Base-by-base conservation (phyloP, 2,797 vertebrate genomes). In the Liparis tanakae region DNA sequence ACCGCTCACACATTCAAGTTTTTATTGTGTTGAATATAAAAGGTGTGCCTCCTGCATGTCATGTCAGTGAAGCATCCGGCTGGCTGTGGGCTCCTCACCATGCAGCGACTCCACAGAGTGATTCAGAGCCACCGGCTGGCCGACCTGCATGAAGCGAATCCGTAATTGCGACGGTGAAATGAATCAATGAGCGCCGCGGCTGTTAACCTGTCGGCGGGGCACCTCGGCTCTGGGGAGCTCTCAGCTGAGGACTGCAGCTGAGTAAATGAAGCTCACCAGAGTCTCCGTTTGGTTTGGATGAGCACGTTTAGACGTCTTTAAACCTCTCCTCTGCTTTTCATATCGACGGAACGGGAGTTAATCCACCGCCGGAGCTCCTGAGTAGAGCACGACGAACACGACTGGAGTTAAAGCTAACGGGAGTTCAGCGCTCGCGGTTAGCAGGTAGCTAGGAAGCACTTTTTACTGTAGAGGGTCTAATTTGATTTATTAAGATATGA, bases 151-250 rank as follows among this genome's bases (percentile, higher is more conserved):
- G 66, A 80, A 67, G 80, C 74, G 18, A 76, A 88, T 88, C 82
- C 80, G 85, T 89, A 89, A 86, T 80, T 74, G 72, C 71, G 59
- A 84, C 67, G 43, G 71, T 67, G 70, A 43, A 63, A 85, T 88
- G 66, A 80, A 85, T 90, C 88, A 83, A 74, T 83, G 69, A 67
- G 71, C 67, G 50, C 72, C 78, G 67, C 56, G 58, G 59, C 67
- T 80, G 70, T 90, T 88, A 90, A 89, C 76, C 86, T 87, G 82
- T 72, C 81, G 63, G 48, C 67, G 59, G 57, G 70, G 59, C 56
- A 81, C 74, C 68, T 81, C 58, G 67, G 74, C 70, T 20, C 53
- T 54, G 57, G 67, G 71, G 59, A 46, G 63, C 62, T 78, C 81
- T 70, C 64, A 20, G n/a, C 56, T 30, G 55, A 63, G 43, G 34